Percentiles rank a stretch among this genome's conserved stretches.
These are phyloP conservation scores for Tychaedon coryphoeus DNA, from an alignment of 2,113 vertebrate genomes.

Conservation along the genomic window DNA sequence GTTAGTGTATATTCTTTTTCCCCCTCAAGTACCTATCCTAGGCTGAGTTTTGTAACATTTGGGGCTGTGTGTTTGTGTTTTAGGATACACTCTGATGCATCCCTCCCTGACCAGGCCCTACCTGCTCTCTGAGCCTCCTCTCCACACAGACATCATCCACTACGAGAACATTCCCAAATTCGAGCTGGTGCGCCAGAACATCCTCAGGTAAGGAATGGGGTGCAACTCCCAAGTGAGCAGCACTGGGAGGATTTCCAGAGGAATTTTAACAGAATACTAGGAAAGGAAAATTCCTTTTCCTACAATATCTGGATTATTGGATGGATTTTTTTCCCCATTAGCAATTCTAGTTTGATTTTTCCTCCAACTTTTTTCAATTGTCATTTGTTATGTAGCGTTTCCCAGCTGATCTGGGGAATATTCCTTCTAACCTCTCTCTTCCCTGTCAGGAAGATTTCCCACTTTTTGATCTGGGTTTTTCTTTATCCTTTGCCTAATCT, in stretches of 20 bases:
- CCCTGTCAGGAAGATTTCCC: neutral
- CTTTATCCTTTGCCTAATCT: neutral
- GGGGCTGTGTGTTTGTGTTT: neutral
- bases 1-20: neutral
- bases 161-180: constrained; percentile 98
- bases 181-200: constrained; percentile 89
- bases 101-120: constrained; percentile 94
- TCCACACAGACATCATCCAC: constrained; percentile 97
- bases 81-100: constrained; percentile 98
- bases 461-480: neutral
- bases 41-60: rapidly evolving
- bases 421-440: neutral
- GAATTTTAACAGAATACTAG: neutral
- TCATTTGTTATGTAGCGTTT: neutral
- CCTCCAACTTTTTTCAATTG: neutral
- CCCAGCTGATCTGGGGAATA: neutral
- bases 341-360: neutral
- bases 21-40: rapidly evolving
- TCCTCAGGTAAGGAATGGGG: constrained; percentile 82
- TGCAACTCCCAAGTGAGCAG: neutral
- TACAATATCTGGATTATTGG: rapidly evolving
- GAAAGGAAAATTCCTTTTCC: neutral
- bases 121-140: constrained; percentile 90
- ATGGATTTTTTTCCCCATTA: neutral
- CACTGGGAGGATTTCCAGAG: neutral